phyloP scores from a whole-genome alignment of 1,140 invertebrate species.

The Tenebrio molitor region DNA sequence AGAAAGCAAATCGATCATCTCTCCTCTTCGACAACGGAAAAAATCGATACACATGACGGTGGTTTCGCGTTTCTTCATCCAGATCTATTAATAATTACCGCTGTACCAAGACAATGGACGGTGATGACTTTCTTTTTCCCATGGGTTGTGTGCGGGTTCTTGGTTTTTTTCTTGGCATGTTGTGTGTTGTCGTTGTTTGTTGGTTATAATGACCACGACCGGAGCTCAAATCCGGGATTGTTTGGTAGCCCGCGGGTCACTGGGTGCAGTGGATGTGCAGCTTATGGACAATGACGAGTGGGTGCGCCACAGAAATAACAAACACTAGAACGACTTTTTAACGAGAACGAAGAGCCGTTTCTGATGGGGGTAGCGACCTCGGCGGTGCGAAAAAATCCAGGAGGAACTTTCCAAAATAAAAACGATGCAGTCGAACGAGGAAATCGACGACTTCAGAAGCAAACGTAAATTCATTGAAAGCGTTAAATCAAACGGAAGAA shows the following conservation, averaged over 20 bases:
- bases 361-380: too few species aligned
- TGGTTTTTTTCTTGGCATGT: conserved; percentile 5
- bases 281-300: conserved; percentile 44
- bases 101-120: conserved; percentile 16
- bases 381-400: too few species aligned
- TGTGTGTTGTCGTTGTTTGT: conserved; percentile 37
- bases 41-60: conserved; percentile 11
- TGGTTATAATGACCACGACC: conserved; percentile 33
- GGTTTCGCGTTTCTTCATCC: conserved; percentile 24
- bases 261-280: conserved; percentile 46
- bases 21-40: neutral
- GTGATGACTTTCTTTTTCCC: conserved; percentile 39
- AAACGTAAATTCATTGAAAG: too few species aligned
- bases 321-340: conserved; percentile 12
- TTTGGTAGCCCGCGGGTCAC: conserved; percentile 44
- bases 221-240: conserved; percentile 36
- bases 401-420: too few species aligned
- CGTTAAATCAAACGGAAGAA: too few species aligned
- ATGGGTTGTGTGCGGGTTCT: neutral
- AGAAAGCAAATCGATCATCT: conserved; percentile 38
- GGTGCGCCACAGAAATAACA: conserved; percentile 30
- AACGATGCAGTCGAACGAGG: too few species aligned
- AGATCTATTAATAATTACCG: conserved; percentile 30
- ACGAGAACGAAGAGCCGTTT: neutral
- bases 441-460: too few species aligned